phyloP scores from a whole-genome alignment of 2,888 invertebrate species.

The Mycalesis mineus region DNA sequence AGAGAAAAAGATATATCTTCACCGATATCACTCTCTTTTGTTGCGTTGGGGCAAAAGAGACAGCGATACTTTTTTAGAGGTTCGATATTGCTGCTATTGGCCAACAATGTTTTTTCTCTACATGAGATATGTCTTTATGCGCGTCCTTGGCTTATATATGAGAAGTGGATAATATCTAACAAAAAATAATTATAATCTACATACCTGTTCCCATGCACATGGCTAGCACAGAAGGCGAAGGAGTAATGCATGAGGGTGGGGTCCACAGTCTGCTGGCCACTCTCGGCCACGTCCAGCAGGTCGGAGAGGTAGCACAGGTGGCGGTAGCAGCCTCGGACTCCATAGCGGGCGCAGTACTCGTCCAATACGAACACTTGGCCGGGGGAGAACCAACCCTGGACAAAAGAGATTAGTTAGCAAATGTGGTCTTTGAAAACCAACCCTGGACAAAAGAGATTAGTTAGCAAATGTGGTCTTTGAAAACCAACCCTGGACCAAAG shows the following conservation, averaged over 20 bases:
- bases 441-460: slow-evolving; percentile 86
- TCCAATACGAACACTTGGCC: slow-evolving; percentile 99
- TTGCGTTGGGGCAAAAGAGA: too few relatives aligned
- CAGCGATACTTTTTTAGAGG: too few relatives aligned
- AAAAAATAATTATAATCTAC: not conserved
- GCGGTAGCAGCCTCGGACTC: slow-evolving; percentile 97
- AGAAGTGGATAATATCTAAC: not conserved
- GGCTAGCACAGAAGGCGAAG: slow-evolving; percentile 99
- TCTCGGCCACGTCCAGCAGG: slow-evolving; percentile 95
- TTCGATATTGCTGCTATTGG: too few relatives aligned
- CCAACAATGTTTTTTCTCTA: too few relatives aligned
- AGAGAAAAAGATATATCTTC: too few relatives aligned
- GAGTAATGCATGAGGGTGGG: slow-evolving; percentile 99
- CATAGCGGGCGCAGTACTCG: slow-evolving; percentile 98
- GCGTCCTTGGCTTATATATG: too few relatives aligned
- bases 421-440: too few relatives aligned
- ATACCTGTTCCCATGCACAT: slow-evolving; percentile 99
- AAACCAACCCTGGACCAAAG: slow-evolving; percentile 95
- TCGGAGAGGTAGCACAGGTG: slow-evolving; percentile 98
- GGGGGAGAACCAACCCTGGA: slow-evolving; percentile 99
- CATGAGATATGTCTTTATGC: too few relatives aligned
- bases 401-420: too few relatives aligned
- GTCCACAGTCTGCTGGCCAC: slow-evolving; percentile 94
- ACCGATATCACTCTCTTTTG: too few relatives aligned
- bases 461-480: too few relatives aligned